Evolutionary conservation across 2,113 vertebrate species (phyloP).

Genomic region (Protobothrops mucrosquamatus): DNA sequence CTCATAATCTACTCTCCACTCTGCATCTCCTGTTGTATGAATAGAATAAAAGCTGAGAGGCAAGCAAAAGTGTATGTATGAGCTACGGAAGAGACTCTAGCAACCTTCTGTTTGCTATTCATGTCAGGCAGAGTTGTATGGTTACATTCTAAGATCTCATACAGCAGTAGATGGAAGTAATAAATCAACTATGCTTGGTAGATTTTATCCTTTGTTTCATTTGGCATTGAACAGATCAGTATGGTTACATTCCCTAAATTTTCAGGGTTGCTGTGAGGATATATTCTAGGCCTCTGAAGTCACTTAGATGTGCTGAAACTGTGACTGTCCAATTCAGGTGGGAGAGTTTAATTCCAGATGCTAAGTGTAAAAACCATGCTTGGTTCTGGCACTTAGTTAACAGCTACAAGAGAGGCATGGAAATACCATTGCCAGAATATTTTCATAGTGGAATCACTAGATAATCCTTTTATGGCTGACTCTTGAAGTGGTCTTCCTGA

Average conservation of each 20-base stretch:
- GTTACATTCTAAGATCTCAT: not conserved
- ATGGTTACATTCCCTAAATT: constrained; percentile 22
- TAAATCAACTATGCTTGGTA: not conserved
- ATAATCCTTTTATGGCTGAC: not conserved
- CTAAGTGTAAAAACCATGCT: not conserved
- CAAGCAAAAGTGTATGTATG: not conserved
- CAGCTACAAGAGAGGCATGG: not conserved
- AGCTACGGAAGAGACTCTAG: not conserved
- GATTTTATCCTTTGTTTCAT: not conserved
- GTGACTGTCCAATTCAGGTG: not conserved
- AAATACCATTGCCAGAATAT: not conserved
- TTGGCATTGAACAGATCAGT: not conserved
- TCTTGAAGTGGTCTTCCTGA: not conserved
- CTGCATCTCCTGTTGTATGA: not conserved
- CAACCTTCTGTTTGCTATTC: not conserved
- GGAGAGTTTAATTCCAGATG: not conserved
- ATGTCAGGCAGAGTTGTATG: not conserved
- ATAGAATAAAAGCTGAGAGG: not conserved
- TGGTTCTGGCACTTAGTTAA: not conserved
- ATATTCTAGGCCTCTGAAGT: not conserved
- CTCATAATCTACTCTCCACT: not conserved
- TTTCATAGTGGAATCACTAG: not conserved
- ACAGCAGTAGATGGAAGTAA: not conserved
- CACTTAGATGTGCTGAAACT: not conserved
- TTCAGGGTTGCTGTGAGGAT: not conserved